phyloP scores from a whole-genome alignment of 2,888 invertebrate genomes.

The Eristalinus sepulchralis region DNA sequence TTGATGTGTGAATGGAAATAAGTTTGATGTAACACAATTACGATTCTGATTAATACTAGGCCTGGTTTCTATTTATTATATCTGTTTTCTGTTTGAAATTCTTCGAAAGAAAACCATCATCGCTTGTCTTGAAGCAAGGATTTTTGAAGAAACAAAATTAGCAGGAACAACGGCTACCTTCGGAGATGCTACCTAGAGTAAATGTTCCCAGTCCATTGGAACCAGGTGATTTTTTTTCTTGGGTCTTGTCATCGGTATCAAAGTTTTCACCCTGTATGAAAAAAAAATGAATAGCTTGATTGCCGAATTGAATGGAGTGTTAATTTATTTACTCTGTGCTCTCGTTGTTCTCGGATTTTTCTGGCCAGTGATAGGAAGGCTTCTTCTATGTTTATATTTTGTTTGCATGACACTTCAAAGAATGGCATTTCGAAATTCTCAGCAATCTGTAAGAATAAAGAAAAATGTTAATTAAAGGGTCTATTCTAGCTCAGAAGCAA shows the following conservation, averaged over 20 bases:
- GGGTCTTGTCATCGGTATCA: conserved; percentile 80
- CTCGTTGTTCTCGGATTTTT: conserved; percentile 90
- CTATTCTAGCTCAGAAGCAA: no score
- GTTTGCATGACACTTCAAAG: conserved; percentile 93
- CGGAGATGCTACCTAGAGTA: conserved; percentile 79
- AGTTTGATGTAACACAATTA: conserved; percentile 48
- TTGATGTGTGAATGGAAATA: conserved; percentile 33
- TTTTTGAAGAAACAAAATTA: conserved; percentile 73
- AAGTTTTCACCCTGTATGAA: conserved; percentile 80
- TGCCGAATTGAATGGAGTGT: background rate
- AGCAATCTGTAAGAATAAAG: conserved; percentile 84
- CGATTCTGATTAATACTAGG: conserved; percentile 51
- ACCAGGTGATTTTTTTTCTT: conserved; percentile 80
- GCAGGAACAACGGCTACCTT: conserved; percentile 80
- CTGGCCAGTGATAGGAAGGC: conserved; percentile 90
- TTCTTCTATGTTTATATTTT: conserved; percentile 91
- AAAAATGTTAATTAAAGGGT: background rate
- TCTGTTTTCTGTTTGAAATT: conserved; percentile 27
- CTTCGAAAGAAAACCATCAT: conserved; percentile 20
- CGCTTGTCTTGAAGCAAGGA: conserved; percentile 30
- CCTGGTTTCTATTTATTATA: conserved; percentile 32
- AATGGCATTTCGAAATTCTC: conserved; percentile 94
- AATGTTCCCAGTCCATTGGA: conserved; percentile 80
- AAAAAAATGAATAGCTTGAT: background rate
- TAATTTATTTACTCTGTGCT: conserved; percentile 84